These are phyloP conservation scores for Oryzias woworae DNA, from an alignment of 2,113 vertebrate genomes.

Conservation along the genomic window DNA sequence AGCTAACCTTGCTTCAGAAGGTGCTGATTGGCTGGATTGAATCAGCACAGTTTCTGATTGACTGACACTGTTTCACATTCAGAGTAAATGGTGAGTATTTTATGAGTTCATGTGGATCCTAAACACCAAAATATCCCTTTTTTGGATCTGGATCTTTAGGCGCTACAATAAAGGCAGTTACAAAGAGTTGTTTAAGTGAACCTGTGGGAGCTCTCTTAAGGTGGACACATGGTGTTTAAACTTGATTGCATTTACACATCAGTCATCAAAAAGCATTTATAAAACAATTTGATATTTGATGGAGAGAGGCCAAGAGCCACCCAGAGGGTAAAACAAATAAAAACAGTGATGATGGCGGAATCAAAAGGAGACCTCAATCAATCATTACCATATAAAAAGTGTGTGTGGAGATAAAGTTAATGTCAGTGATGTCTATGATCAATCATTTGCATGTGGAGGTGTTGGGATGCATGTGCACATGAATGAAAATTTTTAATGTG, in stretches of 20 bases:
- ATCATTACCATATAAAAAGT: constrained; percentile 66
- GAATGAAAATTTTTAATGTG: constrained; percentile 16
- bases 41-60: too few species aligned
- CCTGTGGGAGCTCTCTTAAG: constrained; percentile 1
- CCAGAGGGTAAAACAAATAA: constrained; percentile 72
- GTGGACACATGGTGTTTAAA: constrained; percentile 44
- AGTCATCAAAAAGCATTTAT: constrained; percentile 74
- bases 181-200: too few species aligned
- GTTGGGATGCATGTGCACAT: constrained; percentile 16
- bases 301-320: constrained; percentile 64
- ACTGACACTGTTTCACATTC: too few species aligned
- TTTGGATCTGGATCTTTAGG: too few species aligned
- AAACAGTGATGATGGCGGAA: constrained; percentile 69
- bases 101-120: too few species aligned
- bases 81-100: too few species aligned
- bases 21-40: too few species aligned
- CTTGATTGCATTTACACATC: constrained; percentile 71
- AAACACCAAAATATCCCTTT: too few species aligned
- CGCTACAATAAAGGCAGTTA: too few species aligned
- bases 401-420: constrained; percentile 44
- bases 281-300: constrained; percentile 70
- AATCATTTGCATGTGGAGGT: constrained; percentile 59
- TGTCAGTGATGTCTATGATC: constrained; percentile 52
- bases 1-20: too few species aligned
- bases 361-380: constrained; percentile 59